phyloP scores from a whole-genome alignment of 2,113 vertebrate genomes.

The Ursus arctos region DNA sequence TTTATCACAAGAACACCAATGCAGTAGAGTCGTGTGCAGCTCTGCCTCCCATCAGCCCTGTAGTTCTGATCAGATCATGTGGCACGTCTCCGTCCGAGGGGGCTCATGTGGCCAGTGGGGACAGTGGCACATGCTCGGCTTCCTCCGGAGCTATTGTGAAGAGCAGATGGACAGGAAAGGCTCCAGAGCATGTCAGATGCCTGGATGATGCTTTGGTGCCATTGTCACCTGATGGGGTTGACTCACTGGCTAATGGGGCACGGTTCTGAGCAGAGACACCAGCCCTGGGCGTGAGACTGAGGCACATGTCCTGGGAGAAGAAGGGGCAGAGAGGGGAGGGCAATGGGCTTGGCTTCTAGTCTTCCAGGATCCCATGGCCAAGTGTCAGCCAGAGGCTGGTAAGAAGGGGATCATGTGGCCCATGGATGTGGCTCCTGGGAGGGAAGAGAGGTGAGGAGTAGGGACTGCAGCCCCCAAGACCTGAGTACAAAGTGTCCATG shows the following conservation, averaged over 20 bases:
- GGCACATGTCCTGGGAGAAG: fast-evolving
- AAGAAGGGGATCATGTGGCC: not conserved
- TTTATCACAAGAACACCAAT: not conserved
- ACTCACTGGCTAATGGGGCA: not conserved
- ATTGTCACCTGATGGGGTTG: not conserved
- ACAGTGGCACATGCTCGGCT: too few relatives aligned
- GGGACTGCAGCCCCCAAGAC: not conserved
- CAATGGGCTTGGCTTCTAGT: not conserved
- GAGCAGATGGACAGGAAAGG: not conserved
- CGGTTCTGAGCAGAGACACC: not conserved
- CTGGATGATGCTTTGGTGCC: not conserved
- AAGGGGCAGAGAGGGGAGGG: not conserved
- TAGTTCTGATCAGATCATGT: not conserved
- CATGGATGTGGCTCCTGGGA: not conserved
- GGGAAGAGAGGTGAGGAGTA: too few relatives aligned
- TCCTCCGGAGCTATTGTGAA: not conserved
- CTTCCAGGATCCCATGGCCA: not conserved
- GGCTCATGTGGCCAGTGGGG: not conserved
- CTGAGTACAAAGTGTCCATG: fast-evolving
- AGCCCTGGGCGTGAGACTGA: not conserved
- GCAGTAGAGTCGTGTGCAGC: not conserved
- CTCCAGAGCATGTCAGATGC: not conserved
- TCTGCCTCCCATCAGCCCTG: not conserved
- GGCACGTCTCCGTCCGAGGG: too few relatives aligned
- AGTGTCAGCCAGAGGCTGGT: not conserved